A percentile compares a stretch with the other conserved stretches of the same genome.
Evolutionary conservation across 2,113 vertebrate genomes (phyloP).

Genomic region (Ahaetulla prasina): DNA sequence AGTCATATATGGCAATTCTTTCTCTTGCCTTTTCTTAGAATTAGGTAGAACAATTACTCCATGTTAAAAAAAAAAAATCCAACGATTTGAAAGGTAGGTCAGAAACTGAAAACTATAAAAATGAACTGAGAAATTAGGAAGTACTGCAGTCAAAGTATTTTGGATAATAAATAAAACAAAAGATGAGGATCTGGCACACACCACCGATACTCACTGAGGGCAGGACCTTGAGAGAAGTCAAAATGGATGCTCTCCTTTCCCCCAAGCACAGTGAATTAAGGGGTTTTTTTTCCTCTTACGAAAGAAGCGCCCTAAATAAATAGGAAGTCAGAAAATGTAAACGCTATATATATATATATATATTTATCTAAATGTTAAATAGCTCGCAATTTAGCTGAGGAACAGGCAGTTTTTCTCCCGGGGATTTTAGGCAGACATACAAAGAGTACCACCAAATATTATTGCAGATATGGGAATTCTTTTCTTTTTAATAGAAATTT

Average conservation of each 20-base stretch:
- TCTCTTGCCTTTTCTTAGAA: neutral
- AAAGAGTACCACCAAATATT: neutral
- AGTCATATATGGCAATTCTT: neutral
- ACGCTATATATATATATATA: neutral
- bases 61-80: neutral
- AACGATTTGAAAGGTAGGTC: neutral
- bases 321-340: neutral
- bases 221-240: neutral
- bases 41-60: neutral
- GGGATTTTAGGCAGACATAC: neutral
- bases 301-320: neutral
- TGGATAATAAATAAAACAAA: neutral
- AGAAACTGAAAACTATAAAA: neutral
- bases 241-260: neutral
- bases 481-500: neutral
- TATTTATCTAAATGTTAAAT: neutral
- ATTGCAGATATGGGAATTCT: neutral
- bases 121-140: neutral
- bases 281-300: neutral
- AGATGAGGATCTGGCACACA: neutral
- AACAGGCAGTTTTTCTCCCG: neutral
- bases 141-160: neutral
- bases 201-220: constrained; percentile 1
- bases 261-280: neutral
- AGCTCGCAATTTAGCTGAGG: neutral